Evolutionary conservation across 2,888 invertebrate species (phyloP).

Genomic region (Schrankia costaestrigalis): DNA sequence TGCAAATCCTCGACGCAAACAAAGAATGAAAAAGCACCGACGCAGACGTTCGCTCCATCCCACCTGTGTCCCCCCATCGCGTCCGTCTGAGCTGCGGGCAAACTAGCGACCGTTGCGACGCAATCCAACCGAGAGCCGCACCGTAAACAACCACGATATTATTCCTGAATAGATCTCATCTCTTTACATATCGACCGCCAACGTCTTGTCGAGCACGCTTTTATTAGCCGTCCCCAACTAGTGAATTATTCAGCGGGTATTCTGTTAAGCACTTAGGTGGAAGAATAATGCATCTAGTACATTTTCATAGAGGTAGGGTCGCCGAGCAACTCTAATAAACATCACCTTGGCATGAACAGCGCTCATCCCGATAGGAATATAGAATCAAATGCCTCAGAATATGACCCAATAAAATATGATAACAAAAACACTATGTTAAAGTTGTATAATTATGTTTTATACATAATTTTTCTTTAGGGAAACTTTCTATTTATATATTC

Average conservation of each 20-base stretch:
- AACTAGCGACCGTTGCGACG: slow-evolving; percentile 49
- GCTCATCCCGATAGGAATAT: slow-evolving; percentile 32
- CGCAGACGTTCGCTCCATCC: slow-evolving; percentile 61
- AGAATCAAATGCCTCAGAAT: slow-evolving; percentile 36
- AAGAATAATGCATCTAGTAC: slow-evolving; percentile 68
- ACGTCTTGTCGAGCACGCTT: slow-evolving; percentile 65
- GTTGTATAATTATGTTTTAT: too few relatives aligned
- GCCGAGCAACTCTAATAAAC: slow-evolving; percentile 48
- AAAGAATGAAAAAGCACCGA: slow-evolving; percentile 74
- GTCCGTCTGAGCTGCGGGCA: slow-evolving; percentile 52
- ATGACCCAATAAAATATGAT: slow-evolving; percentile 38
- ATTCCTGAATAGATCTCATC: slow-evolving; percentile 68
- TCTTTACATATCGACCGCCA: slow-evolving; percentile 66
- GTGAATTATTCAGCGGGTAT: slow-evolving; percentile 71
- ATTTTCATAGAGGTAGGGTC: slow-evolving; percentile 57
- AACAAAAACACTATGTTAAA: too few relatives aligned
- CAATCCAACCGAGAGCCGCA: slow-evolving; percentile 48
- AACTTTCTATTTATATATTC: too few relatives aligned
- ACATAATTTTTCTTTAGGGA: too few relatives aligned
- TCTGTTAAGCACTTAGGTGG: slow-evolving; percentile 68
- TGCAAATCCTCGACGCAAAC: slow-evolving; percentile 75
- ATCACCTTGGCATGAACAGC: slow-evolving; percentile 50
- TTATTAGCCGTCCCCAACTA: slow-evolving; percentile 63
- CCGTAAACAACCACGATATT: slow-evolving; percentile 64
- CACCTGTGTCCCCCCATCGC: slow-evolving; percentile 55